Evolutionary conservation across 2,797 vertebrate species (phyloP).

Genomic region (Argentina silus): DNA sequence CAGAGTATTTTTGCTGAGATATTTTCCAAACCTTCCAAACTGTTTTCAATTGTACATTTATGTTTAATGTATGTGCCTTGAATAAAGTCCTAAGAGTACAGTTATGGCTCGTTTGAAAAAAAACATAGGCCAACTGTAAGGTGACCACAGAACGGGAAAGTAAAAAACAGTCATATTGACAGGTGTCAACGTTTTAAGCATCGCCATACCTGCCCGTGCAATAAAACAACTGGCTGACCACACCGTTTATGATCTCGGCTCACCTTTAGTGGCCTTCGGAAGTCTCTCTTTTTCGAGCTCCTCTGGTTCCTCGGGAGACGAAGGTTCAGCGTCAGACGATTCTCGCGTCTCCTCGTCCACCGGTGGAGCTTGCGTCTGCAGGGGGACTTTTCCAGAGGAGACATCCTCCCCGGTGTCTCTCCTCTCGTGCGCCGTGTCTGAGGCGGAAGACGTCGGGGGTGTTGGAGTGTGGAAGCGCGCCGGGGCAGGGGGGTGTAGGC

Average conservation of each 20-base stretch:
- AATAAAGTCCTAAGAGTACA: neutral
- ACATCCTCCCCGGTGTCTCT: conserved; percentile 81
- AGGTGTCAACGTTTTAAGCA: conserved; percentile 40
- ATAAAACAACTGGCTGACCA: conserved; percentile 37
- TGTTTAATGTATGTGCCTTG: neutral
- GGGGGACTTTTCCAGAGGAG: conserved; percentile 59
- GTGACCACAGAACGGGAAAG: conserved; percentile 18
- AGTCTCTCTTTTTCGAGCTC: conserved; percentile 86
- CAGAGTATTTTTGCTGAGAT: neutral
- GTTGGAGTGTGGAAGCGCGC: conserved; percentile 87
- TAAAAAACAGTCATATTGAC: conserved; percentile 15
- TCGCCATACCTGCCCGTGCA: conserved; percentile 42
- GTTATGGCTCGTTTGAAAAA: neutral
- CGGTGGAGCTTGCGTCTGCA: conserved; percentile 72
- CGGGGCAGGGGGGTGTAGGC: conserved; percentile 78
- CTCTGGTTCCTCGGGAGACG: conserved; percentile 86
- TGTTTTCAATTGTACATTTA: neutral
- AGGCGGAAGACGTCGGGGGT: conserved; percentile 69
- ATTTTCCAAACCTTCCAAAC: neutral
- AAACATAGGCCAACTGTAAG: neutral
- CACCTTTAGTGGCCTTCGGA: conserved; percentile 89
- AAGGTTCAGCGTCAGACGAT: conserved; percentile 88
- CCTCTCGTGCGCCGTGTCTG: conserved; percentile 78
- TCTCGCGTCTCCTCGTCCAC: conserved; percentile 84
- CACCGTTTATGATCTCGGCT: conserved; percentile 51